Percentiles rank a stretch among this genome's conserved stretches.
phyloP scores from a whole-genome alignment of 2,113 vertebrate genomes.

The Mellivora capensis region DNA sequence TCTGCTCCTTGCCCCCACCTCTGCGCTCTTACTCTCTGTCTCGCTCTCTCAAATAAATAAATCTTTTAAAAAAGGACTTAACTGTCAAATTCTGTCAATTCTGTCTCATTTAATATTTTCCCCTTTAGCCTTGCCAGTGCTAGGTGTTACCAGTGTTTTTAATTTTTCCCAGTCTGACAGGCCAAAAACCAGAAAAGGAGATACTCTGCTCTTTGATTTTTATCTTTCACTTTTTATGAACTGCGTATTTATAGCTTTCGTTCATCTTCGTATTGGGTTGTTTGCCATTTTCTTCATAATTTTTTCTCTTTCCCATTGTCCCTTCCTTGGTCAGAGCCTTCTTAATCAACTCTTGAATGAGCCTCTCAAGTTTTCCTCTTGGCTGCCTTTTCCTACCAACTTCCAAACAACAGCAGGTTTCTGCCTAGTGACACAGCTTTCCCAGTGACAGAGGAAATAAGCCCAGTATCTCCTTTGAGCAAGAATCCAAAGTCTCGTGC shows the following conservation, averaged over 20 bases:
- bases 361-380: neutral
- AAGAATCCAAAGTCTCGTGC: neutral
- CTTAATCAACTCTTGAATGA: slow-evolving; percentile 5
- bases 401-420: neutral
- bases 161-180: neutral
- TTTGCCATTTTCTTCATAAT: neutral
- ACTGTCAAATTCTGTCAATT: neutral
- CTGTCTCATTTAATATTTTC: slow-evolving; percentile 6
- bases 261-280: neutral
- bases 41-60: neutral
- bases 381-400: neutral
- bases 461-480: neutral
- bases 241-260: neutral
- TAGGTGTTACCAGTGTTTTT: neutral
- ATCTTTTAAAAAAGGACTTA: neutral
- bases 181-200: neutral
- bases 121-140: neutral
- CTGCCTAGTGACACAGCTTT: neutral
- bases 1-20: no score
- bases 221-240: neutral
- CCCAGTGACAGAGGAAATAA: neutral
- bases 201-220: neutral
- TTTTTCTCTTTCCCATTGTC: neutral
- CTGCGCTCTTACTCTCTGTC: neutral
- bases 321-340: neutral